phyloP scores from a whole-genome alignment of 2,888 invertebrate species.

The Portevinia maculata region DNA sequence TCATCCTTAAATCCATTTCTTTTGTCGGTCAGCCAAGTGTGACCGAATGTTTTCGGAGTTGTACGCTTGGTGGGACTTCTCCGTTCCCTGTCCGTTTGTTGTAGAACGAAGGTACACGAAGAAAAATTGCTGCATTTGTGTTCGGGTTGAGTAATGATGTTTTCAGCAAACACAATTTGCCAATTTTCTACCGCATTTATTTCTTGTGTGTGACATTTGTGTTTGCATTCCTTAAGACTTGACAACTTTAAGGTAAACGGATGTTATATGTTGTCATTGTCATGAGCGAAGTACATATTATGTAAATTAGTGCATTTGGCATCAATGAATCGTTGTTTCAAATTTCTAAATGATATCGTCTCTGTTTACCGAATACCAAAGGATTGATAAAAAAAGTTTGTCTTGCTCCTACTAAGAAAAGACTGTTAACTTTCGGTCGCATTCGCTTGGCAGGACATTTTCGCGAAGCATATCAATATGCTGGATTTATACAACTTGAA shows the following conservation, averaged over 20 bases:
- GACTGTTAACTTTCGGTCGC: no score
- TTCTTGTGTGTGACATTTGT: slow-evolving; percentile 63
- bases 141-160: slow-evolving; percentile 66
- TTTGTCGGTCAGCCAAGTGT: slow-evolving; percentile 66
- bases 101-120: slow-evolving; percentile 51
- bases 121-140: slow-evolving; percentile 65
- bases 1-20: slow-evolving; percentile 47
- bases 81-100: background rate
- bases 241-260: background rate
- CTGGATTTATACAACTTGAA: no score
- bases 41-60: slow-evolving; percentile 53
- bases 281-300: no score
- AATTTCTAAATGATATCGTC: no score
- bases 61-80: slow-evolving; percentile 20
- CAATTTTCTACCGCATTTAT: slow-evolving; percentile 72
- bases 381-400: no score
- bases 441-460: no score
- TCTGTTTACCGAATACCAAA: no score
- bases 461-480: no score
- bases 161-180: slow-evolving; percentile 68
- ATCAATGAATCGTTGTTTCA: background rate
- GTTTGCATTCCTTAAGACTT: slow-evolving; percentile 12
- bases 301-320: background rate
- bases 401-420: no score
- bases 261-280: background rate